Evolutionary conservation across 2,113 vertebrate genomes (phyloP).

Genomic region (Pteropus alecto): DNA sequence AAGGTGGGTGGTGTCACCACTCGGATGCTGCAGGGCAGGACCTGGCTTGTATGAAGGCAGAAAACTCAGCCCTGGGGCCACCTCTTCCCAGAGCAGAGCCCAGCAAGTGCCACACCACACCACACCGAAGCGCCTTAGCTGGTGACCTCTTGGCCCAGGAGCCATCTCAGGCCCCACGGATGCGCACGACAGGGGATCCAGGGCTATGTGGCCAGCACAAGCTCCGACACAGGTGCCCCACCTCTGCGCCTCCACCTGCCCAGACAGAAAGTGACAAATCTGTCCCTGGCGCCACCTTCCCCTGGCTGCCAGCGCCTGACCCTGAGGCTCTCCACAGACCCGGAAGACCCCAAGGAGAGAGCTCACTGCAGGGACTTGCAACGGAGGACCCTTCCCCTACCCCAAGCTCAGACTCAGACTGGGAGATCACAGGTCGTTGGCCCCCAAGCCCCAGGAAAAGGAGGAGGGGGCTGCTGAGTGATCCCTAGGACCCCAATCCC

Average conservation of each 20-base stretch:
- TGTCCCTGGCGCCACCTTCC: background rate
- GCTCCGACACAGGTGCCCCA: background rate
- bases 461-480: no score
- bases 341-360: rapidly evolving
- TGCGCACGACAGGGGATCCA: background rate
- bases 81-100: background rate
- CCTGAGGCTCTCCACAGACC: background rate
- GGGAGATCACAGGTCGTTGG: background rate
- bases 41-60: background rate
- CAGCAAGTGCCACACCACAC: background rate
- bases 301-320: background rate
- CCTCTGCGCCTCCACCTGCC: background rate
- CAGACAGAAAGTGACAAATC: background rate
- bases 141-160: background rate
- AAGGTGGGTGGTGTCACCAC: background rate
- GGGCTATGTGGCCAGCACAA: background rate
- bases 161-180: background rate
- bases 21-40: background rate
- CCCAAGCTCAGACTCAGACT: background rate
- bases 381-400: background rate
- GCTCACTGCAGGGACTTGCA: background rate
- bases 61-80: background rate
- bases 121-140: background rate
- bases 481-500: background rate
- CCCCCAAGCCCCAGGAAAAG: background rate